Evolutionary conservation across 1,140 invertebrate species (phyloP), one percentile per base, ranked within the genome.

Genomic region (Anastrepha ludens): DNA sequence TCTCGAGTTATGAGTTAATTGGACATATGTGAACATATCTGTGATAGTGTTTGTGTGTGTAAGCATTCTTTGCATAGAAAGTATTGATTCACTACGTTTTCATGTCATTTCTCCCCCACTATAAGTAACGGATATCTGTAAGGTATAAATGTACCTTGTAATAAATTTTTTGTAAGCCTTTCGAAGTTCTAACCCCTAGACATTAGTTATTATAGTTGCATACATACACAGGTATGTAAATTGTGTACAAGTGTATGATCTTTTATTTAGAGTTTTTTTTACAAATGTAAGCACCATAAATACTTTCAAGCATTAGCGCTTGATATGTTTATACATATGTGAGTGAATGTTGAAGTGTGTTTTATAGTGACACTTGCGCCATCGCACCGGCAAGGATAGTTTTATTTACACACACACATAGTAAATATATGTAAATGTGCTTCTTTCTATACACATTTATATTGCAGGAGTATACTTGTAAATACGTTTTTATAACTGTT

Each of bases 1-100:
- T 74, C 17, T 39, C 41, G 59, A 74, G 50, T 81, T 87, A 81
- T 85, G 85, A 78, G 55, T 87, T 59, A 85, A 62, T 3, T n/a
- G 81, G 15, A 41, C 65, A 9, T n/a, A 55, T 87, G 6, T 87
- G 65, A 2, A 29, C 29, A 29, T 29, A 29, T 29, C 20, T 67
- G 86, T 67, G 29, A 1, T 29, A 1, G 29, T 29, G 1, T 3
- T 4, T 39, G 65, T 67, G 65, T 39, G 39, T 11, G 65, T 70
- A 11, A 2, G 4, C 4, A 41, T 3, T 29, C 8, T 29, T 29
- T 29, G 1, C 29, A 29, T 29, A 29, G 29, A 29, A 29, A 29
- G 29, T 29, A 29, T 29, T 29, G 29, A 29, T 29, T 29, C 29
- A 29, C 29, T 29, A 29, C 29, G 29, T 29, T 29, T 29, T 29